Evolutionary conservation across 2,797 vertebrate species (phyloP), one percentile per base, ranked within the genome.

Genomic region (Babyrousa celebensis): DNA sequence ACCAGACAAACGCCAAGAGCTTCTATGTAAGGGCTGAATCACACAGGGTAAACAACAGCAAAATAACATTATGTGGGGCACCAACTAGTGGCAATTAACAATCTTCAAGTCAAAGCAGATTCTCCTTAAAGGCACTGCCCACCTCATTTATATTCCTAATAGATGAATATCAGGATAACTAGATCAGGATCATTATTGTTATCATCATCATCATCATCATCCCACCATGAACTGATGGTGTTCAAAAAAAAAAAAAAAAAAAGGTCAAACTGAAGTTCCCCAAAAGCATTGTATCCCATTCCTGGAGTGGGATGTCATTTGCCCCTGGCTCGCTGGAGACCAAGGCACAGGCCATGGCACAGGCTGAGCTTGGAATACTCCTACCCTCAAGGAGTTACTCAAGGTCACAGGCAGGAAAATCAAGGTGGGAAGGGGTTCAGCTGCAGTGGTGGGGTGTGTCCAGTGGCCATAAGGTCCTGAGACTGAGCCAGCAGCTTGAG

Each of bases 71-170:
- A 89, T 36, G 29, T 86, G 43, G 27, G 43, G 67, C 40, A 88
- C 25, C 27, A 87, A 21, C 40, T 65, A 77, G 54, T 23, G 15
- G 63, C 29, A 91, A 88, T 85, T 90, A 93, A 84, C 16, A 43
- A 92, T 86, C 85, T 95, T 95, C 85, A 79, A 84, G 17, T 84
- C 77, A 85, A 71, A 52, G 10, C 16, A 80, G 9, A 78, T 36
- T 84, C 4, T 48, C 29, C 48, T 88, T 36, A 85, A 77, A 93
- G 17, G 9, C 25, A 40, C 17, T 79, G 43, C 23, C 56, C 80
- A 21, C 12, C 36, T 90, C 91, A 32, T 63, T 91, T 56, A 67
- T 75, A 85, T 77, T 68, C 85, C 63, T 88, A 48, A 88, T 12
- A 77, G 63, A 77, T 63, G 23, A 18, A 9, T 62, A 90, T 65